Evolutionary conservation across 2,888 invertebrate species (phyloP), one percentile per base, ranked within the genome.

Genomic region (Amaurobius ferox): DNA sequence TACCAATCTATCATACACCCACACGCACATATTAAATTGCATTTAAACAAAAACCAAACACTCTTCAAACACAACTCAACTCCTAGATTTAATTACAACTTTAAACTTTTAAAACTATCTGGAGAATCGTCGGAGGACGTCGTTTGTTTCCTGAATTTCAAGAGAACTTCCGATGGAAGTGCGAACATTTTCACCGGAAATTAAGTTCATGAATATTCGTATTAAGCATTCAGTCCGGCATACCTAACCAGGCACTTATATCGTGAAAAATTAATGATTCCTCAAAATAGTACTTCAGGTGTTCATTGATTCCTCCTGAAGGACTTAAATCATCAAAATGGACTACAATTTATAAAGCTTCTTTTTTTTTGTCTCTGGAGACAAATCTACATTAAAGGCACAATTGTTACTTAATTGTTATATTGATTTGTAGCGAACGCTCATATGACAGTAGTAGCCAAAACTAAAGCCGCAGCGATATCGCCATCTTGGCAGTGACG

Each of bases 121-220:
- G 44, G 16, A 44, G 44, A 44, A 44, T 16, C 35, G 5, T 35
- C 9, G 6, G 35, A 5, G 35, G 9, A 9, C 9, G 35, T 9
- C 35, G 35, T 7, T 35, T 16, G 16, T 16, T 44, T 44, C 44
- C 44, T 16, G 11, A 44, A 44, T 44, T 44, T 44, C 44, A 2
- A 44, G 2, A 16, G 44, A 44, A 44, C 44, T 44, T 44, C 44
- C 44, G 44, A 2, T 44, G 44, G 44, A 44, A 44, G 44, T 44
- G 44, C 44, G 44, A 44, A 44, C 2, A 44, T 44, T 44, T 35
- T 16, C 13, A 16, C 44, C 44, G 44, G 44, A 44, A 44, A 44
- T 44, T 44, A 44, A 44, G 44, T 44, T 44, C 44, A 44, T 44
- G 44, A 44, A 44, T 44, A 44, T 44, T 44, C 44, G 44, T 16